These are phyloP conservation scores for Pseudochromis fuscus DNA, from an alignment of 2,797 vertebrate genomes.

Conservation along the genomic window DNA sequence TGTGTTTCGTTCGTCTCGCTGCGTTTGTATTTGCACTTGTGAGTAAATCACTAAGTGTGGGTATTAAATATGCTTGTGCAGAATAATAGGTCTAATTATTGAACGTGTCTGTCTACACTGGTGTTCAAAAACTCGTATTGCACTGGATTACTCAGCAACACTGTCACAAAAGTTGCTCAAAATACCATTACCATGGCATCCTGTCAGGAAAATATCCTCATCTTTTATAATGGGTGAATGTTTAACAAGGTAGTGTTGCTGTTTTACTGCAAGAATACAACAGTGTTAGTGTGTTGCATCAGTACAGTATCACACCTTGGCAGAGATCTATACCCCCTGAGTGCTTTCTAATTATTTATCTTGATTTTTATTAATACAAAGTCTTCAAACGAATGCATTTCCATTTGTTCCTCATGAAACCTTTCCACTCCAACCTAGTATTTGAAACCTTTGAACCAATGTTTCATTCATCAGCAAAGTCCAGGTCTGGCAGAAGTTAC, in stretches of 20 bases:
- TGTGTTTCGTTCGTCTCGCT: not conserved
- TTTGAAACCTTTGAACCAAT: slow-evolving; percentile 20
- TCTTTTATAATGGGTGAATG: too few species aligned
- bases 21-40: not conserved
- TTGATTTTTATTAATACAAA: not conserved
- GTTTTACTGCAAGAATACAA: too few species aligned
- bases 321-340: slow-evolving; percentile 16
- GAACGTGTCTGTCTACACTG: not conserved
- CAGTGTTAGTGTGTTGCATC: too few species aligned
- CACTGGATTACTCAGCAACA: slow-evolving; percentile 19
- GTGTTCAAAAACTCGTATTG: slow-evolving; percentile 1
- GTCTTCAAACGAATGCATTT: slow-evolving; percentile 28
- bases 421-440: not conserved
- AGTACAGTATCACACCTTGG: not conserved
- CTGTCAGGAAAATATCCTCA: too few species aligned
- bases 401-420: slow-evolving; percentile 5
- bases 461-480: slow-evolving; percentile 32
- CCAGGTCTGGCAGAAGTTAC: not conserved
- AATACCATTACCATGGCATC: too few species aligned
- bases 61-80: slow-evolving; percentile 18
- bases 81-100: slow-evolving; percentile 11
- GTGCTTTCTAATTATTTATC: slow-evolving; percentile 14
- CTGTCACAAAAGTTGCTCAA: too few species aligned
- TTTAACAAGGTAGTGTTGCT: too few species aligned
- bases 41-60: not conserved